Percentiles rank a stretch among this genome's conserved stretches.
phyloP scores from a whole-genome alignment of 2,113 vertebrate species.

The Amazona guildingii region DNA sequence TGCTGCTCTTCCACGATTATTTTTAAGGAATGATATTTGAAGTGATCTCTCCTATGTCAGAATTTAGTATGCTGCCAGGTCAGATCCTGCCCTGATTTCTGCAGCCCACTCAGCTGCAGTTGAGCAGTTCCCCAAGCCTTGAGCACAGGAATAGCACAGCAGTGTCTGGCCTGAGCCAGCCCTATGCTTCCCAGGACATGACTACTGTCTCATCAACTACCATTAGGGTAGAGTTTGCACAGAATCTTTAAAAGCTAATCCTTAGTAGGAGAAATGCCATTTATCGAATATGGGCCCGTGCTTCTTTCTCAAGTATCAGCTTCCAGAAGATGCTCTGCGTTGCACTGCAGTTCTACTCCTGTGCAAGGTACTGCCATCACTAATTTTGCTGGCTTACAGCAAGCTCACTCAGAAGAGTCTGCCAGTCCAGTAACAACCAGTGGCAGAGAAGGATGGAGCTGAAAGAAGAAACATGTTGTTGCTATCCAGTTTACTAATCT shows the following conservation, averaged over 20 bases:
- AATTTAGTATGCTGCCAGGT: neutral
- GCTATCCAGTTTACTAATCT: neutral
- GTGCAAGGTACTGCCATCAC: neutral
- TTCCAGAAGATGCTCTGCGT: neutral
- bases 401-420: neutral
- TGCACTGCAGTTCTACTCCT: neutral
- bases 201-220: neutral
- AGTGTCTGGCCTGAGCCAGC: neutral
- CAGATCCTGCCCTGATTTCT: neutral
- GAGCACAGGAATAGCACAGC: neutral
- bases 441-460: neutral
- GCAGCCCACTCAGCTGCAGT: neutral
- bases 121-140: neutral
- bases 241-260: neutral
- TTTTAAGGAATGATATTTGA: neutral
- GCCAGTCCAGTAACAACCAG: rapidly evolving
- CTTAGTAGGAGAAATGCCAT: neutral
- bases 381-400: neutral
- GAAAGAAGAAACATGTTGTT: neutral
- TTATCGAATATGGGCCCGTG: neutral
- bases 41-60: neutral
- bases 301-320: neutral
- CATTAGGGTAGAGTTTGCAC: neutral
- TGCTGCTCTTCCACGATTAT: neutral
- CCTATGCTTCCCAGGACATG: neutral